A percentile compares a stretch with the other conserved stretches of the same genome.
phyloP scores from a whole-genome alignment of 2,113 vertebrate genomes.

The Coptodon rendalli region DNA sequence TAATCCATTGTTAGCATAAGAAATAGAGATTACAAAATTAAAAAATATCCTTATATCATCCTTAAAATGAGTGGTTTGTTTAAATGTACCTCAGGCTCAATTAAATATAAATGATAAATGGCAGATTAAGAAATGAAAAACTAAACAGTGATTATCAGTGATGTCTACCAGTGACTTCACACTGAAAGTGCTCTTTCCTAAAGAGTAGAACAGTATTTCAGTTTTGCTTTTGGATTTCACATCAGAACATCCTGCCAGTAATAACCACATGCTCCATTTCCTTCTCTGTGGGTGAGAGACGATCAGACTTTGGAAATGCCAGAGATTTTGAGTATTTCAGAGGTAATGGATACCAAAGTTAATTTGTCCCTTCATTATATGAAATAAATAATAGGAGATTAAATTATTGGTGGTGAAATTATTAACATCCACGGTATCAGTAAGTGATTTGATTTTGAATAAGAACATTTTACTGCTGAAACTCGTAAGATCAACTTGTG shows the following conservation, averaged over 20 bases:
- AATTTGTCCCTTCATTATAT: slow-evolving; percentile 32
- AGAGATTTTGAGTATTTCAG: not conserved
- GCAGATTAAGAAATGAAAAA: not conserved
- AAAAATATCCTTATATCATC: not conserved
- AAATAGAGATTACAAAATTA: not conserved
- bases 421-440: slow-evolving; percentile 8
- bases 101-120: not conserved
- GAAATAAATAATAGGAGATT: slow-evolving; percentile 1
- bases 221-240: not conserved
- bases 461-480: not conserved
- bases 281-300: slow-evolving; percentile 18
- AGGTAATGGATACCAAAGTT: not conserved
- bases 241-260: slow-evolving; percentile 3
- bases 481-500: not conserved
- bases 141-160: not conserved
- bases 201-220: not conserved
- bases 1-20: not conserved
- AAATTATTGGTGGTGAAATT: not conserved
- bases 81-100: not conserved
- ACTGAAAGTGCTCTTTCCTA: not conserved
- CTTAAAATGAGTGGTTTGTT: not conserved
- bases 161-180: not conserved
- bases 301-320: slow-evolving; percentile 11
- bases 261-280: slow-evolving; percentile 46
- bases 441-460: not conserved